phyloP scores from a whole-genome alignment of 37 sponge, comb jelly and placozoan species.

The Sycon ciliatum region DNA sequence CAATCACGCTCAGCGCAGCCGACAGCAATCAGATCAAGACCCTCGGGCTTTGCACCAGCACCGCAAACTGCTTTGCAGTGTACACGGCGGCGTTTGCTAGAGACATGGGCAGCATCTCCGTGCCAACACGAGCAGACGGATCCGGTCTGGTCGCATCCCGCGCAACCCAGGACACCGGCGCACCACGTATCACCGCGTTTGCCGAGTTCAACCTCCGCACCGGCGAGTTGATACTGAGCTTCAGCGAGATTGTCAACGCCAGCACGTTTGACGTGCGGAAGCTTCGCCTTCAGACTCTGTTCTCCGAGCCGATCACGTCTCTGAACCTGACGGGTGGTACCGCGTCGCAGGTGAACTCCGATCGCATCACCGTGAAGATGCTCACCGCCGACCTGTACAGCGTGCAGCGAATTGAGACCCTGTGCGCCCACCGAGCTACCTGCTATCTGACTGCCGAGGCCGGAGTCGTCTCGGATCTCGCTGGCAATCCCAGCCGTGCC shows the following conservation, averaged over 20 bases:
- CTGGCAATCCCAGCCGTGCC: constrained; percentile 55
- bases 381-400: constrained; percentile 38
- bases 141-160: no score
- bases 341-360: background rate
- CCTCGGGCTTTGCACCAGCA: no score
- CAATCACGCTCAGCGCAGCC: constrained; percentile 35
- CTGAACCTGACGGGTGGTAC: background rate
- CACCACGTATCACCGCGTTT: no score
- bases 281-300: constrained; percentile 36
- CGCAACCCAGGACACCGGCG: no score
- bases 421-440: constrained; percentile 63
- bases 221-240: constrained; percentile 58
- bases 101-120: no score
- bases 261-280: constrained; percentile 53
- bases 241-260: constrained; percentile 62
- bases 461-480: constrained; percentile 37
- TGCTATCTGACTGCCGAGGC: constrained; percentile 59
- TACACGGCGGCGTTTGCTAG: constrained; percentile 52
- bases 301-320: background rate
- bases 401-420: constrained; percentile 28
- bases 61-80: constrained; percentile 39
- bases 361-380: background rate
- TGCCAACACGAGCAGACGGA: no score
- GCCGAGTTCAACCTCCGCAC: constrained; percentile 45
- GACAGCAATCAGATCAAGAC: background rate